Base-by-base conservation (phyloP, 2,797 vertebrate species). In the Malurus leucopterus region DNA sequence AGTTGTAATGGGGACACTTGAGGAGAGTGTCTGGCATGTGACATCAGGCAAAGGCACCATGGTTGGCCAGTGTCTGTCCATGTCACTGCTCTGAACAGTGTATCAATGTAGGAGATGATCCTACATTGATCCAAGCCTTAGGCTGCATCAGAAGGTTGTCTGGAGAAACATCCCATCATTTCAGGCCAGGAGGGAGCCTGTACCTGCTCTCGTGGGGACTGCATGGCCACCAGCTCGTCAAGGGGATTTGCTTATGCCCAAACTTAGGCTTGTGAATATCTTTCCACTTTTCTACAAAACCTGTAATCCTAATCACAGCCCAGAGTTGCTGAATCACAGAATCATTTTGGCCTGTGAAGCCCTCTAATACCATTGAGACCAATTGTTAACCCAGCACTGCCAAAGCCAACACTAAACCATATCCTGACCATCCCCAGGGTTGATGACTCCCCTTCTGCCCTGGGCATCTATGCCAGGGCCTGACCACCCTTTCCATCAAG, bases 11-110 rank as follows among this genome's bases (percentile, higher is more conserved):
- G 22, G 12, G 29, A 46, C 32, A 41, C 16, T 6, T 9, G 9
- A 40, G 51, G 58, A 46, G 26, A 64, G 40, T 27, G 40, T 53
- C 77, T 44, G 47, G 18, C 38, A 46, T 23, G 67, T 40, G 67
- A 54, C 67, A 71, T 34, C 49, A 32, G 65, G 22, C 29, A 71
- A 73, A 80, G 18, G 23, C 34, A 67, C 49, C 30, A 15, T 34
- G 44, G 36, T 27, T 0, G 0, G 13, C 32, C 59, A 41, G n/a
- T 46, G 34, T 51, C 27, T 41, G 3, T 43, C 54, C n/a, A 3
- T 24, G 17, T 29, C 65, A 34, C 34, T 1, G 1, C 40, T 58
- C 30, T 18, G 59, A n/a, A n/a, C n/a, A n/a, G n/a, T n/a, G n/a
- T n/a, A n/a, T n/a, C n/a, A n/a, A n/a, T n/a, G n/a, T n/a, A n/a